Conservation (phyloP, 2,888 invertebrate genomes). For the Busseola fusca region DNA sequence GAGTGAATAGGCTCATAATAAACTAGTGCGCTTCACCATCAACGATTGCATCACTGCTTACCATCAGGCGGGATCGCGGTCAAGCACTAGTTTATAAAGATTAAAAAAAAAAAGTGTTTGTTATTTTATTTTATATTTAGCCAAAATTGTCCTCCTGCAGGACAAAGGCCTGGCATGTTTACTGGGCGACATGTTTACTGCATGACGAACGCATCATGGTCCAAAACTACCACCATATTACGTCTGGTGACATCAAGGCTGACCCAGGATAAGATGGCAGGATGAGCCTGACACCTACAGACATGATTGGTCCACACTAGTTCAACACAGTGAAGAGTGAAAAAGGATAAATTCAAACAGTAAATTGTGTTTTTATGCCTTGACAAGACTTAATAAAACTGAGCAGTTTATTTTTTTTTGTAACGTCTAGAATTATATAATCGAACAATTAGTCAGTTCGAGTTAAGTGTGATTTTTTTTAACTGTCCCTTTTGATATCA, state of each 20-base stretch:
- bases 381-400: neutral
- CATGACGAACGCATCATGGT: neutral
- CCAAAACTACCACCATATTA: neutral
- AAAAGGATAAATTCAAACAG: neutral
- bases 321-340: neutral
- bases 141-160: neutral
- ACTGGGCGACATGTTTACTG: neutral
- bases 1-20: too few relatives aligned
- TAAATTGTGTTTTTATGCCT: neutral
- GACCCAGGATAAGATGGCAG: neutral
- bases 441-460: constrained; percentile 20
- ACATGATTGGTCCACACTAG: neutral
- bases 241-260: neutral
- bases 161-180: neutral
- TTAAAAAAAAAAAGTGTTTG: too few relatives aligned
- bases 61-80: too few relatives aligned
- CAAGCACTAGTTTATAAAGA: too few relatives aligned
- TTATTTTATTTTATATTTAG: neutral
- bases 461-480: neutral
- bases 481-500: constrained; percentile 37
- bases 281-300: neutral
- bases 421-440: constrained; percentile 19
- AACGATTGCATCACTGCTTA: too few relatives aligned
- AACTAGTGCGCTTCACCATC: too few relatives aligned
- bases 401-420: neutral